These are phyloP conservation scores for Nemapogon koenigi DNA, from an alignment of 2,888 invertebrate species.

Conservation along the genomic window DNA sequence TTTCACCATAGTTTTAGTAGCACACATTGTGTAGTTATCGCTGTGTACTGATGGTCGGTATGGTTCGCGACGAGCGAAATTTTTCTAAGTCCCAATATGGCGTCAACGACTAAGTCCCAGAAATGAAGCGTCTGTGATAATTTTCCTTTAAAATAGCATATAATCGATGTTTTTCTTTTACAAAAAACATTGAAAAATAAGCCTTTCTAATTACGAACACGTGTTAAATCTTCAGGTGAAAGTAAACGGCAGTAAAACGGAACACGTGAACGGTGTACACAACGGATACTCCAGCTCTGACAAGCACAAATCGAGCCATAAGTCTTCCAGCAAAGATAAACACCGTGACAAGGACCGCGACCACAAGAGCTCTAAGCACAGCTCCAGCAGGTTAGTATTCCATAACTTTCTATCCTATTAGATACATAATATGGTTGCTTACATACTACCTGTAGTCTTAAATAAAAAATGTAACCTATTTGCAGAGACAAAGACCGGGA, in stretches of 20 bases:
- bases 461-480: neutral
- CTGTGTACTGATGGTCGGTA: constrained; percentile 59
- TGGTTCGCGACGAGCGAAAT: constrained; percentile 51
- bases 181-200: neutral
- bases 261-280: constrained; percentile 80
- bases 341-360: constrained; percentile 72
- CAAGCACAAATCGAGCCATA: constrained; percentile 67
- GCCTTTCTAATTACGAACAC: constrained; percentile 8
- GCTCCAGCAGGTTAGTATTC: constrained; percentile 29
- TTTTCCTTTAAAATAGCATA: neutral
- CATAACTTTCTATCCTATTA: constrained; percentile 6
- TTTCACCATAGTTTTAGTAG: constrained; percentile 18
- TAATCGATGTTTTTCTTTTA: too few relatives aligned
- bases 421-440: constrained; percentile 14
- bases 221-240: constrained; percentile 34
- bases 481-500: constrained; percentile 52
- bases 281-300: constrained; percentile 72
- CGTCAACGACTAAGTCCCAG: constrained; percentile 78
- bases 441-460: neutral
- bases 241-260: constrained; percentile 61
- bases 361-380: constrained; percentile 60
- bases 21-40: constrained; percentile 15
- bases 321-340: constrained; percentile 73
- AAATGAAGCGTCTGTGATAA: constrained; percentile 43
- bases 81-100: constrained; percentile 86